These are phyloP conservation scores for Megaleporinus macrocephalus DNA, from an alignment of 2,113 vertebrate genomes.

Conservation along the genomic window DNA sequence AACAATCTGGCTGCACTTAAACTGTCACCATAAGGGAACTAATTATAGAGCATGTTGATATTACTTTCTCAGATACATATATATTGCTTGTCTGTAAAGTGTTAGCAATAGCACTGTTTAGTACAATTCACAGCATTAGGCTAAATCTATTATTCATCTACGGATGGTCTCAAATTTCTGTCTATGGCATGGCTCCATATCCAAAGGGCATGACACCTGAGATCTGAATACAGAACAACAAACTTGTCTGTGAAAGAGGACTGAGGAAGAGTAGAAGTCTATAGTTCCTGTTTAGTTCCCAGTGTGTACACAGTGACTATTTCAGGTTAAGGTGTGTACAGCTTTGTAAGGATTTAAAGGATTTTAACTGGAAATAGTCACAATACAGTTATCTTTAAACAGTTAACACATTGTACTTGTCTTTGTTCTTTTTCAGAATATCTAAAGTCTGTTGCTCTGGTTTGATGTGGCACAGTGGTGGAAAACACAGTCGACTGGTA, in stretches of 20 bases:
- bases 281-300: not conserved
- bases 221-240: slow-evolving; percentile 25
- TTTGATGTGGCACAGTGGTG: not conserved
- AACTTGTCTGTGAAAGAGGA: not conserved
- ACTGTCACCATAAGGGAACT: too few relatives aligned
- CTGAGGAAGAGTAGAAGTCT: not conserved
- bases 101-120: not conserved
- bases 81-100: not conserved
- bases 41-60: not conserved
- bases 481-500: not conserved
- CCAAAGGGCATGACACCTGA: slow-evolving; percentile 43
- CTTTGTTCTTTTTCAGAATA: not conserved
- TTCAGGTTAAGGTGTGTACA: not conserved
- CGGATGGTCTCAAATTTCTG: slow-evolving; percentile 41
- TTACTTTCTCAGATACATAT: not conserved
- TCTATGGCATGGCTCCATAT: slow-evolving; percentile 12
- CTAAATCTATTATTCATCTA: slow-evolving; percentile 50
- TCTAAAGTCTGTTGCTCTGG: not conserved
- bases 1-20: too few relatives aligned
- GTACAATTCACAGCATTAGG: slow-evolving; percentile 32
- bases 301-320: not conserved
- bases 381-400: not conserved
- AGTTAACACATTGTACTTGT: too few relatives aligned
- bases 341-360: not conserved
- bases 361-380: not conserved